Evolutionary conservation across 2,888 invertebrate genomes (phyloP).

Genomic region (Crematogaster levior): DNA sequence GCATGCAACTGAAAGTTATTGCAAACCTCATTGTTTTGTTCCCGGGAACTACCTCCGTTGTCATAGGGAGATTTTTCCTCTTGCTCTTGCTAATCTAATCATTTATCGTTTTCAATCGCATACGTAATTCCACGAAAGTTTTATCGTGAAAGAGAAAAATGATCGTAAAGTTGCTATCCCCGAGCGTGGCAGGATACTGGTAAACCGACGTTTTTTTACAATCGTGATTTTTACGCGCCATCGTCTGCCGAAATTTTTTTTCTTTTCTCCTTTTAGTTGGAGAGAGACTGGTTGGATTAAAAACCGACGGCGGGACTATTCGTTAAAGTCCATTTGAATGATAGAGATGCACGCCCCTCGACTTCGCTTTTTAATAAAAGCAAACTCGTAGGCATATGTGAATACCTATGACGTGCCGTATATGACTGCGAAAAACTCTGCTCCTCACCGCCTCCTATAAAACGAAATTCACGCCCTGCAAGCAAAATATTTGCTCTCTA

Average conservation of each 20-base stretch:
- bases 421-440: constrained; percentile 47
- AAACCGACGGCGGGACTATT: constrained; percentile 42
- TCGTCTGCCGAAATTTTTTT: background rate
- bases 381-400: constrained; percentile 50
- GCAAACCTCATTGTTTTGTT: background rate
- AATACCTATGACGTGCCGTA: constrained; percentile 39
- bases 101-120: background rate
- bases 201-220: constrained; percentile 6
- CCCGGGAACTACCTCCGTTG: background rate
- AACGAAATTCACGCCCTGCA: constrained; percentile 63
- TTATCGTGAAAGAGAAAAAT: background rate
- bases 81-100: background rate
- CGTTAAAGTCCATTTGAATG: constrained; percentile 51
- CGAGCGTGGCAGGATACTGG: background rate
- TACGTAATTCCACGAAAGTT: background rate
- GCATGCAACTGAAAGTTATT: background rate
- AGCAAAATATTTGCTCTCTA: constrained; percentile 66
- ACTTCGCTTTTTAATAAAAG: constrained; percentile 52
- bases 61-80: background rate
- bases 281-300: constrained; percentile 33
- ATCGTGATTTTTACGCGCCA: constrained; percentile 12
- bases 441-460: constrained; percentile 34
- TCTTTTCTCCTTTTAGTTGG: constrained; percentile 14
- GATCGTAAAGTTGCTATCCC: background rate
- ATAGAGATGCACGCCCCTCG: constrained; percentile 47